Percentiles rank a stretch among this genome's conserved stretches.
These are phyloP conservation scores for Rhyacophila brunnea DNA, from an alignment of 1,140 invertebrate genomes.

Conservation along the genomic window DNA sequence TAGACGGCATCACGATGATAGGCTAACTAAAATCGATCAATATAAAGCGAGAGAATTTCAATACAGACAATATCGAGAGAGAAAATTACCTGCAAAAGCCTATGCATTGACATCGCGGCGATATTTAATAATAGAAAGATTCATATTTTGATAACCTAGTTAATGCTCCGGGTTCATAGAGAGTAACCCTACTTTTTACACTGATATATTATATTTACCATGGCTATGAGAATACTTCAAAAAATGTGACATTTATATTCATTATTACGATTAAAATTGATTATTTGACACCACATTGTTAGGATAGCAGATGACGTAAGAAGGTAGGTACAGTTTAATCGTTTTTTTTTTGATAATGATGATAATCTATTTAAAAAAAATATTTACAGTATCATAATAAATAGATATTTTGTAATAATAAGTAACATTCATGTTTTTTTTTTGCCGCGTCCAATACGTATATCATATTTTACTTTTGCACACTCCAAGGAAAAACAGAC, in stretches of 20 bases:
- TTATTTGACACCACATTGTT: constrained; percentile 36
- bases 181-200: constrained; percentile 36
- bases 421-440: constrained; percentile 32
- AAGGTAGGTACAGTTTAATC: constrained; percentile 35
- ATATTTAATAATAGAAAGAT: constrained; percentile 25
- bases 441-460: constrained; percentile 22
- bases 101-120: constrained; percentile 35
- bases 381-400: constrained; percentile 38
- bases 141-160: constrained; percentile 29
- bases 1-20: too few species aligned
- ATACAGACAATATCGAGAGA: constrained; percentile 27
- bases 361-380: constrained; percentile 38
- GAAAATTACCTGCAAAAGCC: constrained; percentile 28
- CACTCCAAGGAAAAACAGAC: constrained; percentile 3
- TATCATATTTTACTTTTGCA: constrained; percentile 32
- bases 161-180: constrained; percentile 33
- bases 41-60: background rate
- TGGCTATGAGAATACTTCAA: constrained; percentile 36
- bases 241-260: constrained; percentile 37
- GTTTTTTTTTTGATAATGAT: constrained; percentile 35
- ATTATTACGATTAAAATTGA: constrained; percentile 36
- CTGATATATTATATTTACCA: constrained; percentile 34
- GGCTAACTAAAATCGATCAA: too few species aligned
- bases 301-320: constrained; percentile 34
- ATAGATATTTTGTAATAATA: constrained; percentile 37